These are phyloP conservation scores for Saturnia japonica DNA, from an alignment of 2,888 invertebrate species.

Conservation along the genomic window DNA sequence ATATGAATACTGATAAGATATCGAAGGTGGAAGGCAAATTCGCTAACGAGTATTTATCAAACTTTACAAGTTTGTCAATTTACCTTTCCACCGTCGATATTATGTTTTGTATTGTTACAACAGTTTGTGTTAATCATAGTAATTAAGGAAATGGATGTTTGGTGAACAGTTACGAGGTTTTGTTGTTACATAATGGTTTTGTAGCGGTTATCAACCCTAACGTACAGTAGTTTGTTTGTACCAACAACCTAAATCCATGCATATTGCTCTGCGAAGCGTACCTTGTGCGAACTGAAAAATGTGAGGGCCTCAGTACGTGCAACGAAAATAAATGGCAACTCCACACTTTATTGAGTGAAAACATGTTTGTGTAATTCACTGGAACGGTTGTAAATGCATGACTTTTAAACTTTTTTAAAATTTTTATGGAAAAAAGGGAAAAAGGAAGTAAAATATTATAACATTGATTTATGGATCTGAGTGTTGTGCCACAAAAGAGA, in stretches of 20 bases:
- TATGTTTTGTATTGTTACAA: too few species aligned
- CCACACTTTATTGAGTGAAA: slow-evolving; percentile 3
- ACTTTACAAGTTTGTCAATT: too few species aligned
- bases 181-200: neutral
- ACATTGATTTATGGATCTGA: too few species aligned
- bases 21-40: too few species aligned
- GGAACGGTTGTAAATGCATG: neutral
- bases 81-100: too few species aligned
- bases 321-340: slow-evolving; percentile 13
- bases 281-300: slow-evolving; percentile 12
- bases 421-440: neutral
- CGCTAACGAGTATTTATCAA: too few species aligned
- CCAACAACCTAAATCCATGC: slow-evolving; percentile 6
- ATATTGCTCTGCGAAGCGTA: neutral
- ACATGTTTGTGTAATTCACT: slow-evolving; percentile 6
- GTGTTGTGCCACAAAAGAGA: too few species aligned
- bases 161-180: neutral
- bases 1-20: too few species aligned
- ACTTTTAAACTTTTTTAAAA: neutral
- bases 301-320: slow-evolving; percentile 8
- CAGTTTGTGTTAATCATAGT: too few species aligned
- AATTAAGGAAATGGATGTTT: too few species aligned
- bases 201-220: neutral
- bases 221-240: neutral
- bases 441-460: too few species aligned